A percentile compares a stretch with the other conserved stretches of the same genome.
Evolutionary conservation across 2,113 vertebrate species (phyloP).

Genomic region (Labeo catla): DNA sequence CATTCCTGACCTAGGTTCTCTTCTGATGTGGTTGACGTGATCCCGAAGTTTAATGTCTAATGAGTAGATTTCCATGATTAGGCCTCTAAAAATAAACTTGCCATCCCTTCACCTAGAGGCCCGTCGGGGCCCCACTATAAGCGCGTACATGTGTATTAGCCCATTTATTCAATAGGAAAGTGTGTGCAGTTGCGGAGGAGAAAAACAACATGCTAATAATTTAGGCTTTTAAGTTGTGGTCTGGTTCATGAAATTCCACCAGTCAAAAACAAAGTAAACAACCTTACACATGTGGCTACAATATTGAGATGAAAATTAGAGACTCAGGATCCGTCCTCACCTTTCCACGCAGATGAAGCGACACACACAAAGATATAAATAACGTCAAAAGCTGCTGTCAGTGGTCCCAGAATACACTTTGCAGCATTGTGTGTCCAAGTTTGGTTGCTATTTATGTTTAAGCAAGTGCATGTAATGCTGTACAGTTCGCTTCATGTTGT

Average conservation of each 20-base stretch:
- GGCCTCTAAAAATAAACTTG: conserved; percentile 65
- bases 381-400: background rate
- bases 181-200: conserved; percentile 42
- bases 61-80: conserved; percentile 71
- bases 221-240: conserved; percentile 68
- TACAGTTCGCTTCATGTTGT: background rate
- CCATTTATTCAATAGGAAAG: conserved; percentile 51
- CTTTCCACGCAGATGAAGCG: background rate
- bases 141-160: conserved; percentile 28
- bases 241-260: conserved; percentile 71
- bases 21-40: conserved; percentile 73
- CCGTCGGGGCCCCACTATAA: conserved; percentile 49
- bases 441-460: background rate
- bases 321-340: background rate
- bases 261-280: conserved; percentile 74
- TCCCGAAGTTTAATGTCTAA: conserved; percentile 69
- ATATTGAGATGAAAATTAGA: conserved; percentile 62
- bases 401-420: background rate
- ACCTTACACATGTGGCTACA: conserved; percentile 72
- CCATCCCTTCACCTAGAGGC: conserved; percentile 62
- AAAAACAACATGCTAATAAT: conserved; percentile 66
- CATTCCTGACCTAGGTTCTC: conserved; percentile 65
- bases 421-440: background rate
- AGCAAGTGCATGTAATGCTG: background rate
- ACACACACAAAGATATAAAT: background rate